Evolutionary conservation across 2,888 invertebrate genomes (phyloP).

Genomic region (Dusona sp.): DNA sequence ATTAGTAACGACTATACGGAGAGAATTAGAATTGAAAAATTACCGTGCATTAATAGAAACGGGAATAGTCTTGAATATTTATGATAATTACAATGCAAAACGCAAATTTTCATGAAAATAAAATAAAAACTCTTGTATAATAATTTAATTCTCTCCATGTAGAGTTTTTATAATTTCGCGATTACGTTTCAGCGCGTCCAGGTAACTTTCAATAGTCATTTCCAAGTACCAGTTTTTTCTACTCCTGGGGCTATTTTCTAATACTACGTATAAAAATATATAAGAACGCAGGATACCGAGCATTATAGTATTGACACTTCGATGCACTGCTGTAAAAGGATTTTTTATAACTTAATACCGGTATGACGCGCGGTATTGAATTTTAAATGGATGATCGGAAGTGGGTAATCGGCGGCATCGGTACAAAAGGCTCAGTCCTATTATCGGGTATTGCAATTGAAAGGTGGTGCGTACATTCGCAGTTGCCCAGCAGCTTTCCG

Average conservation of each 20-base stretch:
- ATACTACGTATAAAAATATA: neutral
- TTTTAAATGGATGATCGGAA: constrained; percentile 42
- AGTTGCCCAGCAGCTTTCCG: constrained; percentile 13
- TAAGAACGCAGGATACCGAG: neutral
- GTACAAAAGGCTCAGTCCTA: constrained; percentile 41
- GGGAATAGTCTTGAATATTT: no score
- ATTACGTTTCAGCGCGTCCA: no score
- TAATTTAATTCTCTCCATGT: no score
- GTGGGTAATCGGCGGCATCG: constrained; percentile 39
- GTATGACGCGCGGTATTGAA: neutral
- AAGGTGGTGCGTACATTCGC: neutral
- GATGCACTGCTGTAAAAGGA: neutral
- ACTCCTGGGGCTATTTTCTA: neutral
- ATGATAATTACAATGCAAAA: no score
- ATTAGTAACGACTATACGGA: no score
- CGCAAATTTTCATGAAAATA: no score
- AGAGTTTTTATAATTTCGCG: no score
- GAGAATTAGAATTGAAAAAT: no score
- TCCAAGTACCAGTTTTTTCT: no score
- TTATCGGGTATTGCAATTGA: constrained; percentile 45
- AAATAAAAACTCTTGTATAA: no score
- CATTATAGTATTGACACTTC: neutral
- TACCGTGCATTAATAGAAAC: no score
- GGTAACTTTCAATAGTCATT: no score
- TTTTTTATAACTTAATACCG: neutral